phyloP scores from a whole-genome alignment of 2,113 vertebrate genomes.

The Periophthalmus modestus region DNA sequence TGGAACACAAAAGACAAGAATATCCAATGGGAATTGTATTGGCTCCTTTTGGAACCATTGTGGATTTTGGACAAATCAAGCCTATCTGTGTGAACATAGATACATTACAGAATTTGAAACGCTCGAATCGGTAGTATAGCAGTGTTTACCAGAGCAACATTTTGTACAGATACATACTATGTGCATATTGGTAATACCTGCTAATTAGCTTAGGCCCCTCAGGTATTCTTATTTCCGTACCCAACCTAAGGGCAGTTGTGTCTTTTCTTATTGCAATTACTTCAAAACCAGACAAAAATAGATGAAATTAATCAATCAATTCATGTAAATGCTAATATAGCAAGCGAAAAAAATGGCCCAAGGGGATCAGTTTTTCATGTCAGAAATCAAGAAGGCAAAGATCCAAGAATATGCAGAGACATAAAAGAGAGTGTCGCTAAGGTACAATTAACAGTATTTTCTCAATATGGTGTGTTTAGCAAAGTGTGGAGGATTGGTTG shows the following conservation, averaged over 20 bases:
- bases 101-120: conserved; percentile 73
- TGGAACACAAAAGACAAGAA: too few species aligned
- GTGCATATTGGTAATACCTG: conserved; percentile 77
- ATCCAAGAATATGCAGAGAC: conserved; percentile 41
- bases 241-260: conserved; percentile 62
- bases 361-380: conserved; percentile 69
- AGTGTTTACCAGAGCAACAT: conserved; percentile 76
- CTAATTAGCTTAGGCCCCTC: conserved; percentile 74
- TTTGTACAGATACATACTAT: conserved; percentile 76
- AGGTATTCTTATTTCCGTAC: conserved; percentile 69
- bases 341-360: conserved; percentile 68
- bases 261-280: conserved; percentile 36
- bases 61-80: conserved; percentile 34
- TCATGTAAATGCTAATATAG: conserved; percentile 80
- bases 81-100: conserved; percentile 67
- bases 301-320: conserved; percentile 75
- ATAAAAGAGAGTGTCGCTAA: conserved; percentile 22
- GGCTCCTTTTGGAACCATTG: too few species aligned
- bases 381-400: conserved; percentile 62
- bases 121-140: conserved; percentile 75
- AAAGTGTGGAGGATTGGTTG: conserved; percentile 26
- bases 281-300: conserved; percentile 64
- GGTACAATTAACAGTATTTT: conserved; percentile 36
- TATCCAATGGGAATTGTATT: too few species aligned
- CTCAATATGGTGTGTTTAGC: conserved; percentile 29